A percentile compares a stretch with the other conserved stretches of the same genome.
Conservation (phyloP, 2,888 invertebrate genomes). For the Andrena trimmerana region DNA sequence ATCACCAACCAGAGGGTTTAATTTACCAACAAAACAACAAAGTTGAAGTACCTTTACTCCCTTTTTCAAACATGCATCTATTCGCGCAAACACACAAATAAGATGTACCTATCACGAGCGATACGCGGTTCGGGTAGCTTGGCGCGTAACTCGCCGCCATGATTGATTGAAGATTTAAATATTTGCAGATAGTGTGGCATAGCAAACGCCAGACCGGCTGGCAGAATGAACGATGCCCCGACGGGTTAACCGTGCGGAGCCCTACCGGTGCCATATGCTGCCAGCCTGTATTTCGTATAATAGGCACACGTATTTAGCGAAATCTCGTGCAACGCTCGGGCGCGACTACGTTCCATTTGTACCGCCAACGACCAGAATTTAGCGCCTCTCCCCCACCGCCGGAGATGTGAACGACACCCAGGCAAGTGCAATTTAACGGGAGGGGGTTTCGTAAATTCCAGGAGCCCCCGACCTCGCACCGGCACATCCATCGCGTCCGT, state of each 20-base stretch:
- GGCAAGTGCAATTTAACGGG: conserved; percentile 11
- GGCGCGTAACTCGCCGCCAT: conserved; percentile 4
- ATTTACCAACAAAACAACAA: conserved; percentile 2
- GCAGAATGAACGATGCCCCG: conserved; percentile 46
- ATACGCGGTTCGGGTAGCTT: neutral
- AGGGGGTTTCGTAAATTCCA: conserved; percentile 13
- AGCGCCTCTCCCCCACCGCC: neutral
- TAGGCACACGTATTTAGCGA: conserved; percentile 52
- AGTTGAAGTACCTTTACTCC: neutral
- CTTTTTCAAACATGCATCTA: too few species aligned
- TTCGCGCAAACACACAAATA: neutral
- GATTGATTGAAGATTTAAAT: conserved; percentile 59
- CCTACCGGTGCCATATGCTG: conserved; percentile 46
- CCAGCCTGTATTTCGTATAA: conserved; percentile 51
- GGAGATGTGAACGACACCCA: conserved; percentile 37
- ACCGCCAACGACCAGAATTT: conserved; percentile 41
- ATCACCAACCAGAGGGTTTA: too few species aligned
- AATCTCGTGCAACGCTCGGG: conserved; percentile 28
- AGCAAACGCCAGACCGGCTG: conserved; percentile 21
- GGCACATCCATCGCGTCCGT: too few species aligned
- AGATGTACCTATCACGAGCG: conserved; percentile 8
- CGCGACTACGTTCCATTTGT: conserved; percentile 27
- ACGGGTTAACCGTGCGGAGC: conserved; percentile 31
- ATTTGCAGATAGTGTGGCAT: conserved; percentile 35
- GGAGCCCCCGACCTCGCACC: neutral